Base-by-base conservation (phyloP, 2,888 invertebrate genomes). In the Drosophila paramelanica region DNA sequence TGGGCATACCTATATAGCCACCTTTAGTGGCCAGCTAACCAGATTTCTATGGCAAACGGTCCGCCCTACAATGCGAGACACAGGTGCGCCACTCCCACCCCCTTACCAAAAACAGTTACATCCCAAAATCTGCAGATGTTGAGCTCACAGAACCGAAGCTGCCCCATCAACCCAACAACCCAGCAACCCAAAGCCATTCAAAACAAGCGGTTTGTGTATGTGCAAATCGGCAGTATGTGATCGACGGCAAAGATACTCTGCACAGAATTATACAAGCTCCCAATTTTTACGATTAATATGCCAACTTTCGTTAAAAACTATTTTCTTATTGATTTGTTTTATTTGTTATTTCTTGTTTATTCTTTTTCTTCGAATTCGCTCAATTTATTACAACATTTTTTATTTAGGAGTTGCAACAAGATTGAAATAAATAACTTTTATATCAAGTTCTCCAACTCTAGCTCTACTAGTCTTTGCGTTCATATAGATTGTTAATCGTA, bases 131-230 rank as follows among this genome's bases (percentile, higher is more conserved):
- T 47, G 55, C 73, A 53, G 59, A 60, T 6, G 20, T 14, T n/a
- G 7, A 45, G 39, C 50, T 17, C 33, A 3, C 17, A 50, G 17
- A 25, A 52, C 38, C 31, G 27, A 38, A 36, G 23, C 42, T 49
- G 56, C 46, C 76, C 69, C 51, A 69, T 49, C 74, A 69, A 69
- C 69, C 33, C 62, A 67, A 68, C 49, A 55, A 67, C 59, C 73
- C 56, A 65, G 55, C 59, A 60, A 60, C 51, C 57, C 56, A 67
- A 52, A 53, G 20, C 59, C 14, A 57, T 33, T 7, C 50, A 51
- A 17, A 55, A 11, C 14, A 5, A 11, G 42, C 13, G 1, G 2
- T 5, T 5, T 20, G 5, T 11, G 11, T 1, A 0, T 4, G 14
- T 10, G 39, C 4, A 23, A 23, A 8, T 2, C 8, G 31, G 7